Evolutionary conservation across 2,113 vertebrate species (phyloP).

Genomic region (Smithornis capensis): DNA sequence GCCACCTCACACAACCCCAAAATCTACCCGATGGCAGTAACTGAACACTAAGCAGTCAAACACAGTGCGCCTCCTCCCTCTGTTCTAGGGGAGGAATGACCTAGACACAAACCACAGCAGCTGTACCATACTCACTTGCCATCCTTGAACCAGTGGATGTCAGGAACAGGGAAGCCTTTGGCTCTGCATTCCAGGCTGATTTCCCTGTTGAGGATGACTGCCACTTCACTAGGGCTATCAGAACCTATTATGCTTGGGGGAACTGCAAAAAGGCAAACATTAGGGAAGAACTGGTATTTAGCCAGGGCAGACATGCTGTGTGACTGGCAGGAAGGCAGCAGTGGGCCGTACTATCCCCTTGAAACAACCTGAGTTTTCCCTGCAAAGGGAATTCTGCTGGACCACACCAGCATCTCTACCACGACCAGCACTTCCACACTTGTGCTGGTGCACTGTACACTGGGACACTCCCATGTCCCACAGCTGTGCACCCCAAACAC

Average conservation of each 20-base stretch:
- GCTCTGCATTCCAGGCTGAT: conserved; percentile 85
- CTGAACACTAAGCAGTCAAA: neutral
- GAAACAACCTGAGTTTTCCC: neutral
- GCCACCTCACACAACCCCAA: neutral
- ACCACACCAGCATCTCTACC: neutral
- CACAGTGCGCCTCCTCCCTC: neutral
- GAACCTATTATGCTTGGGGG: conserved; percentile 83
- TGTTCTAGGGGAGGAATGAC: neutral
- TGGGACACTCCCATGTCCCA: neutral
- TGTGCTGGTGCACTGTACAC: neutral
- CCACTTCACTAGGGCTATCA: conserved; percentile 70
- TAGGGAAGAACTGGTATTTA: neutral
- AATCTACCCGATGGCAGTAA: neutral
- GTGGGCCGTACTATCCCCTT: neutral
- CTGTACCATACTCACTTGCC: conserved; percentile 82
- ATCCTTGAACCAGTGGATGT: conserved; percentile 94
- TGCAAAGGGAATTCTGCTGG: neutral
- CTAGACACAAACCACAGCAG: neutral
- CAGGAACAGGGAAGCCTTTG: conserved; percentile 86
- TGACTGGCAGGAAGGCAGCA: neutral
- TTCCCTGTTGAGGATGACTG: conserved; percentile 81
- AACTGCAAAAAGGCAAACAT: conserved; percentile 74
- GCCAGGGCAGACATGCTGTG: neutral
- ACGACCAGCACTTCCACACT: neutral
- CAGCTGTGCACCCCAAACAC: neutral